phyloP scores from a whole-genome alignment of 2,797 vertebrate species.

The Morus bassanus region DNA sequence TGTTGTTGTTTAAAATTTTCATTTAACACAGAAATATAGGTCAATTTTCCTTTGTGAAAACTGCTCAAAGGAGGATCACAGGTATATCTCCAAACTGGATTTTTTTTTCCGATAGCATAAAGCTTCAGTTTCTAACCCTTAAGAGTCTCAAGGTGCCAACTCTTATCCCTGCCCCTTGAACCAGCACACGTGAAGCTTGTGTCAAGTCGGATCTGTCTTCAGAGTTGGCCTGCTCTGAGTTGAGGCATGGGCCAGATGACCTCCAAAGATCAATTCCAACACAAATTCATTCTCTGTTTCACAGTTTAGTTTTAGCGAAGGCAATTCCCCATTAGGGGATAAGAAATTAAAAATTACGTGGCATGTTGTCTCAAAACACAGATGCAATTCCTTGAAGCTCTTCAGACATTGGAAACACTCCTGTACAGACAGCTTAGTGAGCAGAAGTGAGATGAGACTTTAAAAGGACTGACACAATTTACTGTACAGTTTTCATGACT shows the following conservation, averaged over 20 bases:
- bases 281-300: not conserved
- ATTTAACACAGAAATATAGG: not conserved
- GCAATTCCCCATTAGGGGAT: not conserved
- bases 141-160: not conserved
- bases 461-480: not conserved
- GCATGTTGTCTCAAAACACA: not conserved
- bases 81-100: not conserved
- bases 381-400: not conserved
- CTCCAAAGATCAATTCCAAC: not conserved
- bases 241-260: not conserved
- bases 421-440: not conserved
- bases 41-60: not conserved
- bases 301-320: not conserved
- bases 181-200: not conserved
- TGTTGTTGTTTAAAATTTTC: not conserved
- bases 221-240: not conserved
- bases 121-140: not conserved
- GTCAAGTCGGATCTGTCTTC: not conserved
- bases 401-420: not conserved
- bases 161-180: not conserved
- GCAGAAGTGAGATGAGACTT: not conserved
- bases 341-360: not conserved
- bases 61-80: not conserved
- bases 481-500: not conserved
- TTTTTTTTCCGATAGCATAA: not conserved